phyloP scores from a whole-genome alignment of 2,113 vertebrate species.

The Ctenodactylus gundi region DNA sequence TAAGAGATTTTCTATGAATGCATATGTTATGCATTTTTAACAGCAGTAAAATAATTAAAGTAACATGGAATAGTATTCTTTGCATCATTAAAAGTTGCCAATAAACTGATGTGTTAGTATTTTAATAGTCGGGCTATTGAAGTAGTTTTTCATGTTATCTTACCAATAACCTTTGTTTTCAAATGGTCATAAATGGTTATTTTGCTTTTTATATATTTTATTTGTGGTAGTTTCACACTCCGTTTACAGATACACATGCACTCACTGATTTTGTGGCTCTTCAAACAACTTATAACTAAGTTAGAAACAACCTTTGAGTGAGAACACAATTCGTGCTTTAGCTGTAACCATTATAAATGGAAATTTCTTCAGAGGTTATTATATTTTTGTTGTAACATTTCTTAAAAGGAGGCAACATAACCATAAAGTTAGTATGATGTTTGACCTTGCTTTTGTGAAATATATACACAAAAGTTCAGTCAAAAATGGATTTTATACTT shows the following conservation, averaged over 20 bases:
- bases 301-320: neutral
- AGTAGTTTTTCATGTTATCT: neutral
- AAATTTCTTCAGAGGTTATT: too few species aligned
- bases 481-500: too few species aligned
- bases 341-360: neutral
- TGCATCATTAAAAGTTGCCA: neutral
- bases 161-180: neutral
- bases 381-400: too few species aligned
- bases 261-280: neutral
- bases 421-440: too few species aligned
- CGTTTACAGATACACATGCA: neutral
- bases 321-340: neutral
- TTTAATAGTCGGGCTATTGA: neutral
- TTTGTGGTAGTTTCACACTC: neutral
- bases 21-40: neutral
- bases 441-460: too few species aligned
- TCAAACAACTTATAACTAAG: neutral
- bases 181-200: neutral
- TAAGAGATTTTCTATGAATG: neutral
- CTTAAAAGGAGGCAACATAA: too few species aligned
- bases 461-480: too few species aligned
- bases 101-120: neutral
- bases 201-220: neutral
- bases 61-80: neutral
- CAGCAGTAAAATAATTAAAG: neutral